Conservation (phyloP, 92 coral and sea anemone species). For the Actinernus sp. region DNA sequence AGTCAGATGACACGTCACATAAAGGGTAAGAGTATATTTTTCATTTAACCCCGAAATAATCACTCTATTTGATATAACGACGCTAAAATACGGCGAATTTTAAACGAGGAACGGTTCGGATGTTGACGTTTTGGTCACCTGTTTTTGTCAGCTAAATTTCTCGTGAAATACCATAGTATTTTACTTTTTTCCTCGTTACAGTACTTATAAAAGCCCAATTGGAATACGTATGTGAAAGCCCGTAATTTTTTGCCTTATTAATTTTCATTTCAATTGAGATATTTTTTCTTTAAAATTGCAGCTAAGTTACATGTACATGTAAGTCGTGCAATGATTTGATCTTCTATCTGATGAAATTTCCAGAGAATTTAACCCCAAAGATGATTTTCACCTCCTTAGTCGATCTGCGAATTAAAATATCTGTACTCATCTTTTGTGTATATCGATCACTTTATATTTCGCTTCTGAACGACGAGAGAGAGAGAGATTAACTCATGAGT, state of each 20-base stretch:
- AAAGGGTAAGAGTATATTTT: not conserved
- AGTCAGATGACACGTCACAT: not conserved
- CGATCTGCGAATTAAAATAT: no score
- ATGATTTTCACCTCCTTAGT: not conserved
- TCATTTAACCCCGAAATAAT: not conserved
- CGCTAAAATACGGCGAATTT: not conserved
- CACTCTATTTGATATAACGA: not conserved
- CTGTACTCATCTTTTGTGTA: no score
- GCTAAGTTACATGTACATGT: no score
- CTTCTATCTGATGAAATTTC: no score
- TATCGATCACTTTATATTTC: no score
- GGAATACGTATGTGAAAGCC: no score
- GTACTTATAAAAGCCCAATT: not conserved
- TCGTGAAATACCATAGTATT: not conserved
- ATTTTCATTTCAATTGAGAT: no score
- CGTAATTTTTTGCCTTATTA: no score
- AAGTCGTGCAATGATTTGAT: no score
- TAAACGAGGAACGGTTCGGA: not conserved
- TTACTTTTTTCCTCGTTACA: not conserved
- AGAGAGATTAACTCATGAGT: no score
- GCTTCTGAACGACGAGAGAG: no score
- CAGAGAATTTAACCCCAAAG: not conserved
- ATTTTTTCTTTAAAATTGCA: no score
- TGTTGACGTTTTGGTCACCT: slow-evolving; percentile 9
- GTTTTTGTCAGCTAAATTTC: not conserved